Base-by-base conservation (phyloP, 2,888 invertebrate genomes). In the Trachelus troglodyta region DNA sequence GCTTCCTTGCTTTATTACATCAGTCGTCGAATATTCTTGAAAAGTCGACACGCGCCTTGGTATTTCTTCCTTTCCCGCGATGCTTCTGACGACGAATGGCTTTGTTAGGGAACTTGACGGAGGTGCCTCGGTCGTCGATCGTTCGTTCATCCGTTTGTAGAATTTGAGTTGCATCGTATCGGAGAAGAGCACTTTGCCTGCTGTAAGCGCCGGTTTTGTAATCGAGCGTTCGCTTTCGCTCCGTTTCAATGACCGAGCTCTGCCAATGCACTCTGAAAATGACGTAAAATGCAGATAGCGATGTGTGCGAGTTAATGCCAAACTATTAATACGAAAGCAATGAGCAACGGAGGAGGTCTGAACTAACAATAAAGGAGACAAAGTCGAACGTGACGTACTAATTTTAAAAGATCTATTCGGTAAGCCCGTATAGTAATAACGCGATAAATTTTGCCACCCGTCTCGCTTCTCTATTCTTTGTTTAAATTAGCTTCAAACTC, bases 131-230 rank as follows among this genome's bases (percentile, higher is more conserved):
- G 2, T 56, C 2, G 56, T 56, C 56, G 56, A 23, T 56, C 23
- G 56, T 2, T 56, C 9, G 15, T 56, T 56, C 1, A 9, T 23
- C 56, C 56, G 23, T 23, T 56, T 56, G 56, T 23, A 56, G 23
- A 56, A 23, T 23, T 97, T 94, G 85, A 97, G 92, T 34, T 97
- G 95, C 96, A 97, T 97, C 35, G 97, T 97, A 90, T 97, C 97
- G 89, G 95, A 93, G 90, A 96, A 96, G 80, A 93, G 93, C 12
- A 95, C 94, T 76, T 94, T 92, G 23, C 92, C 92, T 15, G 89
- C 92, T 92, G 93, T 88, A 87, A 92, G 83, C 92, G 90, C 83
- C 87, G 92, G 81, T 91, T 91, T 81, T 88, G 90, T 79, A 91
- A 85, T 82, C 90, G 92, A 90, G 91, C 94, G 86, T n/a, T 92